These are phyloP conservation scores for Blastomussa wellsi DNA, from an alignment of 92 coral and sea anemone species.

Conservation along the genomic window DNA sequence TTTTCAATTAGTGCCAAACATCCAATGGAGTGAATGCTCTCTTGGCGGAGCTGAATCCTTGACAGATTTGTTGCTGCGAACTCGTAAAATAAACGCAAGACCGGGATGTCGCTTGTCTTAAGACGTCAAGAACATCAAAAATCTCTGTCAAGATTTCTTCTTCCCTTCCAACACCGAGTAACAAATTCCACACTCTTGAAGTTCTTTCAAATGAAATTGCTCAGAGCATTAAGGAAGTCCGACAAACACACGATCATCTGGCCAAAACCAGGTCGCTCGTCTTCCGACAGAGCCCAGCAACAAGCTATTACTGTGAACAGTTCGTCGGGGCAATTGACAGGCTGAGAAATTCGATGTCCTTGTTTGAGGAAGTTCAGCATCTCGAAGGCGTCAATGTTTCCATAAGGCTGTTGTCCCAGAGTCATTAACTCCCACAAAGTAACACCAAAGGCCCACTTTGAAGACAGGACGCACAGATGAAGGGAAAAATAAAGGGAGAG, in stretches of 20 bases:
- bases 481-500: neutral
- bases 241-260: conserved; percentile 85
- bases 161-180: neutral
- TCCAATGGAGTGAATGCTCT: neutral
- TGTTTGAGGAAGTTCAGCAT: conserved; percentile 93
- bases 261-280: conserved; percentile 92
- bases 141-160: neutral
- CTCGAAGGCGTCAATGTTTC: conserved; percentile 97
- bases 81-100: neutral
- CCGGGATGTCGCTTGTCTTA: neutral
- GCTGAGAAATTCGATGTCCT: conserved; percentile 97
- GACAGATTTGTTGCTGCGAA: neutral
- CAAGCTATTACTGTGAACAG: conserved; percentile 94
- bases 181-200: neutral
- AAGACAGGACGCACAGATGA: neutral
- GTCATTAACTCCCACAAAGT: conserved; percentile 97
- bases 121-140: neutral
- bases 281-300: conserved; percentile 98
- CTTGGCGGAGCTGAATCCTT: neutral
- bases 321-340: conserved; percentile 97
- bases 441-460: conserved; percentile 97
- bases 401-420: conserved; percentile 95
- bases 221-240: conserved; percentile 89
- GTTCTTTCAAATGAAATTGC: conserved; percentile 74
- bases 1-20: neutral